A percentile compares a stretch with the other conserved stretches of the same genome.
phyloP scores from a whole-genome alignment of 2,113 vertebrate species.

The Camelus dromedarius region DNA sequence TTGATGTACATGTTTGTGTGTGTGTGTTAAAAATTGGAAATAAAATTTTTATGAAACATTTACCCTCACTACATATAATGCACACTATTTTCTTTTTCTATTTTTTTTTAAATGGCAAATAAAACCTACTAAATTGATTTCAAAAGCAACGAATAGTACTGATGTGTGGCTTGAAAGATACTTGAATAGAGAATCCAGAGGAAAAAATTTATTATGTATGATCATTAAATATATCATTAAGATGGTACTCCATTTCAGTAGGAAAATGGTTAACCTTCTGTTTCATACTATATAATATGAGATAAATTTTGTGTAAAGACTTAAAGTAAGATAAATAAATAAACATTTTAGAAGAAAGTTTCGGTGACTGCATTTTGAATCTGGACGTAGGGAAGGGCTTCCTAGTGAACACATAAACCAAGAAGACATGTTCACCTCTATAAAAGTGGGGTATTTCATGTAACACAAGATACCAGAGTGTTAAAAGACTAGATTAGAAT shows the following conservation, averaged over 20 bases:
- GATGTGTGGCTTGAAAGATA: background rate
- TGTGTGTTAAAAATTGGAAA: background rate
- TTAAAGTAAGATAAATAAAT: slow-evolving; percentile 5
- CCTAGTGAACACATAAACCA: background rate
- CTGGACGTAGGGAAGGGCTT: background rate
- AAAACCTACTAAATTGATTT: background rate
- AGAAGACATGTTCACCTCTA: background rate
- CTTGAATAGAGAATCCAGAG: background rate
- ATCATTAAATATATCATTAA: slow-evolving; percentile 34
- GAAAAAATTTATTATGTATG: background rate
- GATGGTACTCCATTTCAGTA: background rate
- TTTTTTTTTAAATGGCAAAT: background rate
- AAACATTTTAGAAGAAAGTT: background rate
- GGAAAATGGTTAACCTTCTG: background rate
- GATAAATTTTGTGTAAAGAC: background rate
- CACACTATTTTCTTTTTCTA: background rate
- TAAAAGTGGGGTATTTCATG: slow-evolving; percentile 2
- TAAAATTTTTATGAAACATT: background rate
- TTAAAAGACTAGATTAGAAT: slow-evolving; percentile 1
- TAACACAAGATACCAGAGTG: background rate
- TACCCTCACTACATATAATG: background rate
- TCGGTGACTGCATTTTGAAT: background rate
- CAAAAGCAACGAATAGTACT: background rate
- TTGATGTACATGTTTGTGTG: background rate
- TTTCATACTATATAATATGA: background rate